A percentile compares a stretch with the other conserved stretches of the same genome.
phyloP scores from a whole-genome alignment of 2,888 invertebrate species.

The Proisotoma minuta region DNA sequence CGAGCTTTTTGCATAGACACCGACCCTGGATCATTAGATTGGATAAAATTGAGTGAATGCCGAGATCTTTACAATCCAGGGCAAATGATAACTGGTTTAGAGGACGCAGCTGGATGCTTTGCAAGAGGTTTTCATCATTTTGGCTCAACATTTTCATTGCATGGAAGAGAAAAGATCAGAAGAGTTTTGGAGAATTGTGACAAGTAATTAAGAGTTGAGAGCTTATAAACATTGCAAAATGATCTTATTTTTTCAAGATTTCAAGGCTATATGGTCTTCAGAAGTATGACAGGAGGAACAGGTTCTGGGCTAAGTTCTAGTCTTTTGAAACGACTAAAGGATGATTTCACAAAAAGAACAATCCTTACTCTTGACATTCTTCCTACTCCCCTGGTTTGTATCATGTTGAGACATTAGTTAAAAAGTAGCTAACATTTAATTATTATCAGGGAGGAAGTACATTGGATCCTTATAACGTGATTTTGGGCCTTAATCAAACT shows the following conservation, averaged over 20 bases:
- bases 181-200: constrained; percentile 2
- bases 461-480: neutral
- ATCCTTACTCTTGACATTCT: neutral
- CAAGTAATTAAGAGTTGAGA: neutral
- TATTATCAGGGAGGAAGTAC: neutral
- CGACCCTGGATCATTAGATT: neutral
- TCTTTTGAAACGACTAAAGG: neutral
- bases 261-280: neutral
- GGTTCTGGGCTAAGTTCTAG: neutral
- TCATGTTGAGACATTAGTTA: neutral
- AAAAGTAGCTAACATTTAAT: neutral
- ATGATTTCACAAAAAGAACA: neutral
- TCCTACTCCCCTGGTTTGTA: neutral
- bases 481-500: neutral
- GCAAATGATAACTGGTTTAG: neutral
- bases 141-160: neutral
- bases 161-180: neutral
- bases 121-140: neutral
- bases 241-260: neutral
- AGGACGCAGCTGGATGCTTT: constrained; percentile 2
- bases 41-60: neutral
- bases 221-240: neutral
- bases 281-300: neutral
- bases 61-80: neutral
- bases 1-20: neutral